A percentile compares a stretch with the other conserved stretches of the same genome.
phyloP scores from a whole-genome alignment of 2,797 vertebrate genomes.

The Anguilla anguilla region DNA sequence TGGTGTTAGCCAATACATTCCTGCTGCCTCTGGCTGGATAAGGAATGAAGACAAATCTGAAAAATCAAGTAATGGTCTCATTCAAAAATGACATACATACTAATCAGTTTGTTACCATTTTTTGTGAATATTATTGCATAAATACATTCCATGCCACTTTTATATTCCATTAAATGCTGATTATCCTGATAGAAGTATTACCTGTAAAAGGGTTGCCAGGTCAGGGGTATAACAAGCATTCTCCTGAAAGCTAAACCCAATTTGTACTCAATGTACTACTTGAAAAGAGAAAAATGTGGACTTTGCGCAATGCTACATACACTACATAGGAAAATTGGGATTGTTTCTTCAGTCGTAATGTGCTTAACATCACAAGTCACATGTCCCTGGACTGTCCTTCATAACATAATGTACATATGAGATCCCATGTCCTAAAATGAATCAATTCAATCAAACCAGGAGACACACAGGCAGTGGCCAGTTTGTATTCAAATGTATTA shows the following conservation, averaged over 20 bases:
- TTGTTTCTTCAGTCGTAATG: not conserved
- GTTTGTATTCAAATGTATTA: not conserved
- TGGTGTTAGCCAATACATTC: not conserved
- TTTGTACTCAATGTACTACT: not conserved
- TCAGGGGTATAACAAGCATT: not conserved
- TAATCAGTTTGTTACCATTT: not conserved
- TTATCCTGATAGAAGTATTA: slow-evolving; percentile 26
- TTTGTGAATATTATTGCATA: slow-evolving; percentile 33
- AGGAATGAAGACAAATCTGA: slow-evolving; percentile 4
- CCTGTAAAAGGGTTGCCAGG: slow-evolving; percentile 21
- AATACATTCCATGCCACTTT: slow-evolving; percentile 37
- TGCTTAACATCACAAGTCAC: not conserved
- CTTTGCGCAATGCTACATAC: not conserved
- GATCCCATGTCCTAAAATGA: not conserved
- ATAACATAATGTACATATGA: not conserved
- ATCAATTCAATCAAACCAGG: not conserved
- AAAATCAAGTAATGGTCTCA: slow-evolving; percentile 9
- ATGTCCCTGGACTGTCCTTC: not conserved
- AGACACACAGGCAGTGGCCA: too few relatives aligned
- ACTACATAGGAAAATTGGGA: not conserved
- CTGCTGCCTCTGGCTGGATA: slow-evolving; percentile 4
- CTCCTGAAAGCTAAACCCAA: not conserved
- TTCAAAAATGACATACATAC: not conserved
- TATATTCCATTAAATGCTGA: slow-evolving; percentile 27
- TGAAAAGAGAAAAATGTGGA: not conserved